Evolutionary conservation across 1,140 invertebrate genomes (phyloP), one percentile per base, ranked within the genome.

Genomic region (Dufourea novaeangliae): DNA sequence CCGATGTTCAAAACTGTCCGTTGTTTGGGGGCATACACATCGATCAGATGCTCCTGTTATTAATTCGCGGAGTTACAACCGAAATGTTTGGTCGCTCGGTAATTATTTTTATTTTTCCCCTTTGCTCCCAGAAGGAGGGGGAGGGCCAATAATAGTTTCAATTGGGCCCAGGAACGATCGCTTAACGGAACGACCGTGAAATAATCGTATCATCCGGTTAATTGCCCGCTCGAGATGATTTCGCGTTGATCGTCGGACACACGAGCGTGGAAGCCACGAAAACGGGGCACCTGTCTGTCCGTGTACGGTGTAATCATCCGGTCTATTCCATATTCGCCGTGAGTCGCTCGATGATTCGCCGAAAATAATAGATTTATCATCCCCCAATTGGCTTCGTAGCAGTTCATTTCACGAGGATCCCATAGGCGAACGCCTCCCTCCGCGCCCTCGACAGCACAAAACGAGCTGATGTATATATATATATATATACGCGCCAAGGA

Each of bases 351-450:
- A 80, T 86, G 86, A 86, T 70, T 68, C 67, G 75, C 22, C 71
- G 64, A 81, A 84, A 80, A 86, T 84, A 86, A 84, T 84, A 80
- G 77, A 87, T 87, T 85, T 79, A 86, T 87, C 86, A 87, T 86
- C 71, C 70, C 75, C 76, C 80, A 83, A 87, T 85, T 86, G 84
- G 79, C 70, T 79, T 70, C 80, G n/a, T 63, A 78, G 64, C 71
- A 79, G 82, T 87, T 81, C 70, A 84, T 84, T 73, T 80, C 67
- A 54, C n/a, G 59, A 57, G 75, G 64, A 70, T 44, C 62, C n/a
- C 62, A 25, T 56, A 22, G 41, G 22, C 25, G 52, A 17, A 52
- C 69, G 50, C 63, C 75, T 27, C 12, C 59, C 29, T 12, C 1
- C 20, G 14, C 20, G 29, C 41, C 37, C 41, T 17, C 20, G 27